A percentile compares a stretch with the other conserved stretches of the same genome.
These are phyloP conservation scores for Magallana gigas DNA, from an alignment of 1,140 invertebrate genomes.

Conservation along the genomic window DNA sequence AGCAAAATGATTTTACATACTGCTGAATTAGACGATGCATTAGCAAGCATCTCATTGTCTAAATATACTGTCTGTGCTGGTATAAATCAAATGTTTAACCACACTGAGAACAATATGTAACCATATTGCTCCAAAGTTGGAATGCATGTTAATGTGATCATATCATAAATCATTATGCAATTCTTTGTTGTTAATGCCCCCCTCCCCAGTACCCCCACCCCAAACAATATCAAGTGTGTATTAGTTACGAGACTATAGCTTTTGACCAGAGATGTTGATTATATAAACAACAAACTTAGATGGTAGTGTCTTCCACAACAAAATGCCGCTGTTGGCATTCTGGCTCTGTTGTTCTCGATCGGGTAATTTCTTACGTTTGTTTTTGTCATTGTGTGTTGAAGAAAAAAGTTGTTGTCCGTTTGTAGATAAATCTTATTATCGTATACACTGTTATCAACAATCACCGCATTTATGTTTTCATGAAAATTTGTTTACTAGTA, in stretches of 20 bases:
- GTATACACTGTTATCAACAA: background rate
- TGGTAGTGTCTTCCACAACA: constrained; percentile 1
- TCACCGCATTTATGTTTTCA: background rate
- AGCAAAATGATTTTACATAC: background rate
- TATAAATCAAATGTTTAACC: too few species aligned
- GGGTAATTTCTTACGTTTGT: background rate
- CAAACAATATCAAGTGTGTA: background rate
- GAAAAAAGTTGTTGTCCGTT: background rate
- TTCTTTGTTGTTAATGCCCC: background rate
- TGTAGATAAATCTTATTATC: background rate
- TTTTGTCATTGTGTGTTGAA: background rate
- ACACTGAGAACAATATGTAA: too few species aligned
- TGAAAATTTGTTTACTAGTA: background rate
- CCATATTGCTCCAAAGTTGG: too few species aligned
- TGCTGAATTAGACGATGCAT: background rate
- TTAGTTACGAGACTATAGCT: background rate
- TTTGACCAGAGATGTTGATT: background rate
- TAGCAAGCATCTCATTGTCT: background rate
- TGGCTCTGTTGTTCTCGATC: constrained; percentile 9
- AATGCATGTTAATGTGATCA: background rate
- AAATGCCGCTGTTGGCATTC: background rate
- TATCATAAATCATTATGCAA: constrained; percentile 36
- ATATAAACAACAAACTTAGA: background rate
- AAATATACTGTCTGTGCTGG: too few species aligned
- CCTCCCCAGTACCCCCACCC: too few species aligned